Conservation (phyloP, 1,140 invertebrate species). For the Diorhabda sublineata region DNA sequence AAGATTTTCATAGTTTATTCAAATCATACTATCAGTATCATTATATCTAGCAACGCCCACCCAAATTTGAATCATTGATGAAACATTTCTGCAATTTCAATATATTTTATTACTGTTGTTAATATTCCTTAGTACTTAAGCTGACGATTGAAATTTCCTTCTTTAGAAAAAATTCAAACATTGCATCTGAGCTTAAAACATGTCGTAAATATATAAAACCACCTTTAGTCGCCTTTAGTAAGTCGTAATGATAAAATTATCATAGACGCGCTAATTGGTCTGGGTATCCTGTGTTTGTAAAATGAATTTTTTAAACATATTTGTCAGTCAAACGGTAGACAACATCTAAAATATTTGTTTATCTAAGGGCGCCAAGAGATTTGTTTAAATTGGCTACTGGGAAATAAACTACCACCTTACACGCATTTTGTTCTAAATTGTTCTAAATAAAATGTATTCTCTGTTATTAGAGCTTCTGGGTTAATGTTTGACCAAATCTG, state of each 20-base stretch:
- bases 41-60: too few species aligned
- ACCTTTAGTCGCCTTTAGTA: neutral
- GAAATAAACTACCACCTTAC: slow-evolving; percentile 2
- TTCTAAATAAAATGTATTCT: neutral
- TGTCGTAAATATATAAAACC: neutral
- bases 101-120: too few species aligned
- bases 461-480: neutral
- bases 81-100: too few species aligned
- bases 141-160: too few species aligned
- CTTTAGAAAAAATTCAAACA: neutral
- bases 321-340: slow-evolving; percentile 1
- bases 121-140: too few species aligned
- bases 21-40: too few species aligned
- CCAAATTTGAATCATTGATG: too few species aligned
- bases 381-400: slow-evolving; percentile 6
- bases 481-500: neutral
- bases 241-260: slow-evolving; percentile 9
- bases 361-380: slow-evolving; percentile 1
- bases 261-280: neutral
- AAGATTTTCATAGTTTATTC: too few species aligned
- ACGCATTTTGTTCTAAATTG: slow-evolving; percentile 1
- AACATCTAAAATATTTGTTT: slow-evolving; percentile 9
- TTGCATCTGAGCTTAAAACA: slow-evolving; percentile 1
- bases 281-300: slow-evolving; percentile 2
- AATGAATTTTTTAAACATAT: neutral